These are phyloP conservation scores for Enteromius radiatus DNA, from an alignment of 2,797 vertebrate genomes.

Conservation along the genomic window DNA sequence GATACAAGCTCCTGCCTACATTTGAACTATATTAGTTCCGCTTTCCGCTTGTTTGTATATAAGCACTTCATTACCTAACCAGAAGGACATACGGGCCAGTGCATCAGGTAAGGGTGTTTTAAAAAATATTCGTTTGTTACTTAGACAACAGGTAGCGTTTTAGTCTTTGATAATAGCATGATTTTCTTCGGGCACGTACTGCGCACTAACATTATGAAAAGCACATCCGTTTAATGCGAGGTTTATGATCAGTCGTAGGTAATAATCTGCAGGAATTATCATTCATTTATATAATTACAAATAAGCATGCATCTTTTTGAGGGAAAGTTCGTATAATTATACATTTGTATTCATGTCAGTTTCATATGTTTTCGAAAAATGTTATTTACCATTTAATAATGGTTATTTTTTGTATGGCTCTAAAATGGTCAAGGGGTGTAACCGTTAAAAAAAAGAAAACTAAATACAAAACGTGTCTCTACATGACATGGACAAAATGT, in stretches of 20 bases:
- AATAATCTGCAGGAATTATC: neutral
- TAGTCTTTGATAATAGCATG: neutral
- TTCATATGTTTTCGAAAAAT: neutral
- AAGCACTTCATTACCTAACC: neutral
- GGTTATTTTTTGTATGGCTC: neutral
- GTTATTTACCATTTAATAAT: neutral
- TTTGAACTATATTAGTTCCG: constrained; percentile 19
- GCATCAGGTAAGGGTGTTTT: constrained; percentile 41
- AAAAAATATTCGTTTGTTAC: neutral
- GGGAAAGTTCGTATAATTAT: neutral
- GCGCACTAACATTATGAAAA: neutral
- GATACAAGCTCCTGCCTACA: neutral
- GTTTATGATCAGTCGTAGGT: neutral
- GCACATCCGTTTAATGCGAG: neutral
- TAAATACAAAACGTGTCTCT: neutral
- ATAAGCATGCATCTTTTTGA: neutral
- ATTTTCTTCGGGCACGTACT: neutral
- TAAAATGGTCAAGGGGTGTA: constrained; percentile 1
- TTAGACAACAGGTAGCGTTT: neutral
- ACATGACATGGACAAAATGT: neutral
- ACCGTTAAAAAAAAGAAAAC: neutral
- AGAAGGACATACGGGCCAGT: neutral
- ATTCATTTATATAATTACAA: neutral
- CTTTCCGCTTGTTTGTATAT: constrained; percentile 6
- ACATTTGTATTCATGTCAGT: neutral